phyloP scores from a whole-genome alignment of 92 coral and sea anemone species.

The Meandrina meandrites region DNA sequence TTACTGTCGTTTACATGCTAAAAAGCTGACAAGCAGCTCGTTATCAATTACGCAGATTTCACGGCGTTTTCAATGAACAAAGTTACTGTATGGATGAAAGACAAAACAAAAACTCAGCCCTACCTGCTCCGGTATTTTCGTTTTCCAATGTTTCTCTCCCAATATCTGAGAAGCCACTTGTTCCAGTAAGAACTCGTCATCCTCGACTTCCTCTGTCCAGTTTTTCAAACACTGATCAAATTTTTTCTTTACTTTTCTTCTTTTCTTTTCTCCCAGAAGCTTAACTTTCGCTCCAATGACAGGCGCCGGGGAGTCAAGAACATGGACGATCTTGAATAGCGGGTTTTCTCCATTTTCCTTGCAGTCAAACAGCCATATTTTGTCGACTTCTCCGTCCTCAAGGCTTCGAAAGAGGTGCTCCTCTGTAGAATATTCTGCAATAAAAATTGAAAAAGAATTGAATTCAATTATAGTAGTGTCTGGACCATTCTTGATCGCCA shows the following conservation, averaged over 20 bases:
- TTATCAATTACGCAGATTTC: no score
- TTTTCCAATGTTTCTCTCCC: neutral
- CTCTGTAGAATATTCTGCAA: neutral
- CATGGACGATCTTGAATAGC: neutral
- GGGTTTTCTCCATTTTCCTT: neutral
- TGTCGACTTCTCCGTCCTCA: neutral
- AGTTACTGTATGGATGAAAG: no score
- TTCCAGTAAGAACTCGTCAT: neutral
- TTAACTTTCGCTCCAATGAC: neutral
- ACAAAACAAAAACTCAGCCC: neutral
- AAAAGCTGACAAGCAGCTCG: no score
- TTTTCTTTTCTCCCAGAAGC: neutral
- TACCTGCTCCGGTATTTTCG: neutral
- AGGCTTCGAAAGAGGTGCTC: neutral
- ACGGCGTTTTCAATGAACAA: no score
- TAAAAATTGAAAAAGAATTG: neutral
- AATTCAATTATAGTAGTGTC: neutral
- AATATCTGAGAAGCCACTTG: neutral
- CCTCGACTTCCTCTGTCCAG: neutral
- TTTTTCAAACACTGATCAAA: neutral
- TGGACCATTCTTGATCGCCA: no score
- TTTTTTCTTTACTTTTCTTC: neutral
- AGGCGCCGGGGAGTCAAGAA: neutral
- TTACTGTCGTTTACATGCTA: no score
- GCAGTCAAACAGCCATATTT: slow-evolving; percentile 1